These are phyloP conservation scores for Alcedo quadribrachys DNA, from an alignment of 2,797 vertebrate genomes.

Conservation along the genomic window DNA sequence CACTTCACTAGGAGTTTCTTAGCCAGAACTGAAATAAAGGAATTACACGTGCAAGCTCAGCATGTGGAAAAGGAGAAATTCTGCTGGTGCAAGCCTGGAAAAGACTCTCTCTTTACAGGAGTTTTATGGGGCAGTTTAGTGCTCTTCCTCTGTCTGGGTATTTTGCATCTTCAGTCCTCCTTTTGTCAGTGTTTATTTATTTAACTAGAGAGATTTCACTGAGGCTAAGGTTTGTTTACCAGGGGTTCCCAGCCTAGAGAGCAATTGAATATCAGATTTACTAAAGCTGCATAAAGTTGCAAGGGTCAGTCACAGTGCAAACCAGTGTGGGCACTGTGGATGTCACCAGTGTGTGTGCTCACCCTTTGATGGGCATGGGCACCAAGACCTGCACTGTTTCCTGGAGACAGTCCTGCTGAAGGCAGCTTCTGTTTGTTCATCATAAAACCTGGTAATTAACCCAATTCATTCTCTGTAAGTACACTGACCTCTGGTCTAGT, in stretches of 20 bases:
- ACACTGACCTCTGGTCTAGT: background rate
- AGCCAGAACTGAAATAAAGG: background rate
- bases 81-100: background rate
- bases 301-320: background rate
- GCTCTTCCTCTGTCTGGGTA: background rate
- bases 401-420: background rate
- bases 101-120: background rate
- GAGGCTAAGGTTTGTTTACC: constrained; percentile 27
- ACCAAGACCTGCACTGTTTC: background rate
- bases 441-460: constrained; percentile 37
- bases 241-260: constrained; percentile 16
- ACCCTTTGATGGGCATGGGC: rapidly evolving
- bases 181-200: constrained; percentile 37
- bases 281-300: background rate
- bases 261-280: constrained; percentile 31
- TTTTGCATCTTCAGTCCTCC: background rate
- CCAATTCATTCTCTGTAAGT: background rate
- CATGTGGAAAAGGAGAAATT: background rate
- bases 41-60: background rate
- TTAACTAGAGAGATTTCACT: constrained; percentile 28
- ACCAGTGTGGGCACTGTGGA: background rate
- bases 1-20: background rate
- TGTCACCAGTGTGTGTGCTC: background rate
- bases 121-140: constrained; percentile 45
- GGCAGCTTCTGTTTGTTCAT: constrained; percentile 38